Evolutionary conservation across 1,140 invertebrate species (phyloP), one percentile per base, ranked within the genome.

Genomic region (Gryon sp.): DNA sequence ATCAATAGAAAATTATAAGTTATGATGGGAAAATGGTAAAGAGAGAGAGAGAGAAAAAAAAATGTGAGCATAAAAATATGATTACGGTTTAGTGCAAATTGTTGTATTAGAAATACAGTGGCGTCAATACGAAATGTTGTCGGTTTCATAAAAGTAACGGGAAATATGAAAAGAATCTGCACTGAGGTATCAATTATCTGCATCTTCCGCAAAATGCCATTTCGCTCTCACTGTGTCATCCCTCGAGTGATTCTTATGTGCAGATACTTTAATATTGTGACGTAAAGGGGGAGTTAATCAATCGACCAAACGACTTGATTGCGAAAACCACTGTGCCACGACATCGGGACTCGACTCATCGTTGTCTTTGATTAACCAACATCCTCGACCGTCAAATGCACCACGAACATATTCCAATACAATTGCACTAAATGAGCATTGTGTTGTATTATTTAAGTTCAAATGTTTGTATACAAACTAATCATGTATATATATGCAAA

Each of bases 151-250:
- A 59, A 53, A 45, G 40, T 34, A 30, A 57, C 41, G 38, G 22
- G 20, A 19, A 48, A 76, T 59, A 68, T 50, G 9, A 20, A 65
- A 63, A 38, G 57, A 46, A 38, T 70, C 12, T 32, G 41, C 9
- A 8, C 16, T 38, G 16, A 53, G 34, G 40, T 18, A 70, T 48
- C 77, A 81, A 79, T 81, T 79, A 81, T 77, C 63, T 32, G 53
- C 46, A 50, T 73, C 70, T 77, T 76, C 70, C 70, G 65, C 65
- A 69, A 79, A 81, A 79, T 80, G 72, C 78, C 77, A 81, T 75
- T 48, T 66, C 73, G 79, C 72, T 80, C 78, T 74, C 76, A 80
- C 68, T 78, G 57, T 26, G 52, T 60, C 57, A 62, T 60, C 69
- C 48, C 73, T 45, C 40, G 16, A 12, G 6, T 48, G 53, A 36